Conservation (phyloP, 2,113 vertebrate species). For the Notothenia coriiceps region DNA sequence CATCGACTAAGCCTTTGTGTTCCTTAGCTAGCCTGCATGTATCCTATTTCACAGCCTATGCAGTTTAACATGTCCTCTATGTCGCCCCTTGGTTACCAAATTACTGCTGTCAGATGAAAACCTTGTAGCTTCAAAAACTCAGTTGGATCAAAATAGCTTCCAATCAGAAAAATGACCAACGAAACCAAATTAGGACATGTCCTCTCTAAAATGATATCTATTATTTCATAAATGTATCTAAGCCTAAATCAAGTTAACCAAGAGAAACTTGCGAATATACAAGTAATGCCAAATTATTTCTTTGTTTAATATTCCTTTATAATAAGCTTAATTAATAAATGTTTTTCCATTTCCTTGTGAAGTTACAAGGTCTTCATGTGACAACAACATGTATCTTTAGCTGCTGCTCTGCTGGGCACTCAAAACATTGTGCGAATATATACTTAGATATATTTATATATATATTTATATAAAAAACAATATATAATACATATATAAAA, state of each 20-base stretch:
- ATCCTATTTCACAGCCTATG: constrained; percentile 65
- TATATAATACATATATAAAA: constrained; percentile 85
- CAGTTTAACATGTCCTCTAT: constrained; percentile 75
- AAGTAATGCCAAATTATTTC: neutral
- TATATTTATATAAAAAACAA: constrained; percentile 82
- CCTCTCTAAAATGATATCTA: neutral
- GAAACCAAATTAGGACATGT: neutral
- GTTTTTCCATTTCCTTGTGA: neutral
- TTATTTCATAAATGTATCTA: constrained; percentile 8
- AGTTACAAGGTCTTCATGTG: constrained; percentile 71
- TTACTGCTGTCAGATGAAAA: constrained; percentile 68
- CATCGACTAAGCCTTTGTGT: constrained; percentile 51
- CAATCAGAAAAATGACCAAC: neutral
- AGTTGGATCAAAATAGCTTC: neutral
- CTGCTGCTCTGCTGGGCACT: constrained; percentile 82
- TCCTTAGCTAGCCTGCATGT: constrained; percentile 44
- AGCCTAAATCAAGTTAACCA: constrained; percentile 4
- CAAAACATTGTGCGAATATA: constrained; percentile 81
- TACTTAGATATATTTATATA: constrained; percentile 86
- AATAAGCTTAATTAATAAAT: constrained; percentile 6
- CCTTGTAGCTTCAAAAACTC: constrained; percentile 50
- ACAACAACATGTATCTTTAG: constrained; percentile 83
- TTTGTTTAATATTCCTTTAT: constrained; percentile 67
- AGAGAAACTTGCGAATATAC: neutral
- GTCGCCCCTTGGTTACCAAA: constrained; percentile 63